phyloP scores from a whole-genome alignment of 2,888 invertebrate genomes.

The Beris morrisii region DNA sequence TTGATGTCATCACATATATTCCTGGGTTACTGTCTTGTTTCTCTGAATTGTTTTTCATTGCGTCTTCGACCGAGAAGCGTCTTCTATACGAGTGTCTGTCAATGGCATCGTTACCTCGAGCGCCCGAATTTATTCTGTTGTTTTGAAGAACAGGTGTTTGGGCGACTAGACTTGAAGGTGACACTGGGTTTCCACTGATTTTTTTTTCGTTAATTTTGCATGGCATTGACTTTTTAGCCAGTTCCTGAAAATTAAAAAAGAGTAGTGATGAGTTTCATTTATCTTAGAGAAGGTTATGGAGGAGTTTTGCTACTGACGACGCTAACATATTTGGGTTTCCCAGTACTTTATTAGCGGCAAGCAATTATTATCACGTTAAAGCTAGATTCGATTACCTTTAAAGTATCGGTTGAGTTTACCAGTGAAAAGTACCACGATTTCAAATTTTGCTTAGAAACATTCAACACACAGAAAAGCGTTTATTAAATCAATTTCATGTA shows the following conservation, averaged over 20 bases:
- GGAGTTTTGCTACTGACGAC: not conserved
- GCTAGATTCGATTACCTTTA: no score
- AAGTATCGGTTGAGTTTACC: no score
- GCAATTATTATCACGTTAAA: no score
- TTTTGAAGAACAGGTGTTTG: no score
- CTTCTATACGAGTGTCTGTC: not conserved
- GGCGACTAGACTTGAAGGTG: not conserved
- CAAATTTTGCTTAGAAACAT: no score
- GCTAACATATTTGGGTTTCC: no score
- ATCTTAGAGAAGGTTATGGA: not conserved
- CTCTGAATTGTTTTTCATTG: constrained; percentile 26
- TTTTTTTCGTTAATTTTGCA: constrained; percentile 20
- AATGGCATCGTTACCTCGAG: not conserved
- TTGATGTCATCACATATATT: constrained; percentile 26
- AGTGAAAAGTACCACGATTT: no score
- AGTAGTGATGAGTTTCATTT: not conserved
- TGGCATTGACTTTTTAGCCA: constrained; percentile 36
- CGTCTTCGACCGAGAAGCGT: constrained; percentile 32
- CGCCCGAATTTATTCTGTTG: constrained; percentile 1
- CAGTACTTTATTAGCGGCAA: no score
- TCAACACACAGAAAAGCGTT: no score
- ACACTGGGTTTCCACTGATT: constrained; percentile 14
- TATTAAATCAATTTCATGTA: no score
- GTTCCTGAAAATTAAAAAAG: constrained; percentile 31
- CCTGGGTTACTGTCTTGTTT: constrained; percentile 17